Base-by-base conservation (phyloP, 2,797 vertebrate species). In the Gobio occitaniae region DNA sequence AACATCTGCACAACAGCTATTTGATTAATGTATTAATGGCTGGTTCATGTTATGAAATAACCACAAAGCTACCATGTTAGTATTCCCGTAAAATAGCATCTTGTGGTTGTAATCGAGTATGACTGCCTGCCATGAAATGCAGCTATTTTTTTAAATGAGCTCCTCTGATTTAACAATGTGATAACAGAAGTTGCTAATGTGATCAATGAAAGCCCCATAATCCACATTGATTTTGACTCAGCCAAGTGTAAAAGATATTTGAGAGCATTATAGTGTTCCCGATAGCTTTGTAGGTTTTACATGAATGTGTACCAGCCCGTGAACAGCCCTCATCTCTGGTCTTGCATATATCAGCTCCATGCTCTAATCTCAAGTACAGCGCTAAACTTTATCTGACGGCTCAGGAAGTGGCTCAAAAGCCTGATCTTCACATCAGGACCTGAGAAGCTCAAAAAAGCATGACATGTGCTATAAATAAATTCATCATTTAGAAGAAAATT, bases 101-200 rank as follows among this genome's bases (percentile, higher is more conserved):
- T 68, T 84, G 52, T 72, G 77, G 63, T 69, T 74, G 72, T 75
- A 80, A 86, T 68, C n/a, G 48, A 81, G 72, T 52, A 69, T 21
- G 77, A 76, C 78, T 74, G 84, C 63, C 66, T 79, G 82, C 82
- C 36, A 84, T 21, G 61, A 85, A 89, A 70, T 78, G 70, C 80
- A 80, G 44, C n/a, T 54, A 82, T 77, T 44, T 71, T 63, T 65
- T 70, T 71, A 84, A 32, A 70, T 25, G 32, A 68, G 52, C 66
- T 79, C 52, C 82, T 44, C 36, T 19, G 68, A 78, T 84, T 77
- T 69, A 56, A 69, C 74, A 54, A 25, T 38, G 29, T 44, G 48
- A 83, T 76, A 66, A 68, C 48, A 61, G 48, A 66, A 83, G 83
- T 59, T 36, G 50, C 48, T 59, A 78, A 70, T 78, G 6, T 70